phyloP scores from a whole-genome alignment of 2,888 invertebrate species.

The Ormyrus thymus region DNA sequence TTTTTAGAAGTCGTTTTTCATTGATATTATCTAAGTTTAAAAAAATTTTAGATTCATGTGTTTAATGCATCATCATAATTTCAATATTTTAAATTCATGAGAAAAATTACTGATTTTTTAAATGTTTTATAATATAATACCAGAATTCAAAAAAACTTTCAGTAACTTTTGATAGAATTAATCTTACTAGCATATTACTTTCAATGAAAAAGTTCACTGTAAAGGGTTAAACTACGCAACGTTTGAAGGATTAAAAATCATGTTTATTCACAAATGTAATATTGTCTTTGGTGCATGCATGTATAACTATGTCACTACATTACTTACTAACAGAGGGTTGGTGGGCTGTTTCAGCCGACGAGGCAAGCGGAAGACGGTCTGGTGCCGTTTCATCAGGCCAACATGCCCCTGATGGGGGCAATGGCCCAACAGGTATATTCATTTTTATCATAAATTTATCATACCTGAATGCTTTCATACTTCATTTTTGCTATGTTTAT shows the following conservation, averaged over 20 bases:
- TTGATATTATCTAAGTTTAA: no score
- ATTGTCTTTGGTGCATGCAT: slow-evolving; percentile 62
- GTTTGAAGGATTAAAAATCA: slow-evolving; percentile 37
- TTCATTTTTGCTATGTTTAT: slow-evolving; percentile 56
- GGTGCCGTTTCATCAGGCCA: slow-evolving; percentile 77
- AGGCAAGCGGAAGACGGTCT: slow-evolving; percentile 79
- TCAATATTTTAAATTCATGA: no score
- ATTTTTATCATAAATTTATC: slow-evolving; percentile 52
- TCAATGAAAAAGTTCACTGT: not conserved
- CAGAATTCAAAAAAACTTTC: no score
- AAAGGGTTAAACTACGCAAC: not conserved
- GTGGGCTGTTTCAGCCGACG: slow-evolving; percentile 76
- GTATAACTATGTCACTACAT: slow-evolving; percentile 66
- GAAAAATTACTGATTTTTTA: no score
- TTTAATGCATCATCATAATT: no score
- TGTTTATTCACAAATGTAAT: slow-evolving; percentile 38
- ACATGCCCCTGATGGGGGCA: slow-evolving; percentile 82
- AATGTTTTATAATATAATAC: no score
- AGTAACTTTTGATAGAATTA: no score
- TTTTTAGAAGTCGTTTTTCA: no score
- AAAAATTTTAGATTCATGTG: no score
- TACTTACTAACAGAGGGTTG: slow-evolving; percentile 71
- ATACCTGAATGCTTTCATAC: slow-evolving; percentile 34
- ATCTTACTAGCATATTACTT: not conserved
- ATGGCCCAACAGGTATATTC: slow-evolving; percentile 74